These are phyloP conservation scores for Herminia tarsipennalis DNA, from an alignment of 2,888 invertebrate genomes.

Conservation along the genomic window DNA sequence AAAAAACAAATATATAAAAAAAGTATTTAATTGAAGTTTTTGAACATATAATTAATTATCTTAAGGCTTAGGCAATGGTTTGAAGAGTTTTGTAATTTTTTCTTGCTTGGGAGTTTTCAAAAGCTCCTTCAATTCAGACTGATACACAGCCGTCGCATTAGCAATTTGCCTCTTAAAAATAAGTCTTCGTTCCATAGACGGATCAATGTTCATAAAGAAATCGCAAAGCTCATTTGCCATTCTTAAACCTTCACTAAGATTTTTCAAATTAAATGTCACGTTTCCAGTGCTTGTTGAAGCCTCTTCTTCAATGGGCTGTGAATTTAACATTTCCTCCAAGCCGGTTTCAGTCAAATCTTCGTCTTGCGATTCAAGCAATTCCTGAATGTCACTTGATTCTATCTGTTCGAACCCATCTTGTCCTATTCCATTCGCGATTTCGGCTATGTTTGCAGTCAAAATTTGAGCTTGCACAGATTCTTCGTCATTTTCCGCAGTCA, in stretches of 20 bases:
- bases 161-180: constrained; percentile 24
- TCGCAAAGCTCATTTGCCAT: constrained; percentile 39
- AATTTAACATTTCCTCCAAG: constrained; percentile 39
- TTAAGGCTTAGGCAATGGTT: constrained; percentile 17
- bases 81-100: constrained; percentile 28
- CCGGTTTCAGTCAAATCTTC: constrained; percentile 47
- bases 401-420: constrained; percentile 30
- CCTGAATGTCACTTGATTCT: constrained; percentile 37
- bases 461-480: constrained; percentile 35
- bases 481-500: constrained; percentile 33
- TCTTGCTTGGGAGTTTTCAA: constrained; percentile 31
- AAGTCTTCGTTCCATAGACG: constrained; percentile 35
- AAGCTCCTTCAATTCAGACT: constrained; percentile 32
- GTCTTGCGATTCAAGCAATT: constrained; percentile 33
- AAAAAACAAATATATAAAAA: too few species aligned
- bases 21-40: background rate
- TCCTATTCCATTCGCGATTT: constrained; percentile 45
- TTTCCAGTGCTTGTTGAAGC: constrained; percentile 18
- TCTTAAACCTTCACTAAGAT: constrained; percentile 37
- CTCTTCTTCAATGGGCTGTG: constrained; percentile 16
- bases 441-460: constrained; percentile 38
- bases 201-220: constrained; percentile 39
- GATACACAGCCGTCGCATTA: constrained; percentile 35
- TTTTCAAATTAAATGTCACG: constrained; percentile 40
- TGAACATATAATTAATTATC: background rate